phyloP scores from a whole-genome alignment of 2,888 invertebrate species.

The Nysson spinosus region DNA sequence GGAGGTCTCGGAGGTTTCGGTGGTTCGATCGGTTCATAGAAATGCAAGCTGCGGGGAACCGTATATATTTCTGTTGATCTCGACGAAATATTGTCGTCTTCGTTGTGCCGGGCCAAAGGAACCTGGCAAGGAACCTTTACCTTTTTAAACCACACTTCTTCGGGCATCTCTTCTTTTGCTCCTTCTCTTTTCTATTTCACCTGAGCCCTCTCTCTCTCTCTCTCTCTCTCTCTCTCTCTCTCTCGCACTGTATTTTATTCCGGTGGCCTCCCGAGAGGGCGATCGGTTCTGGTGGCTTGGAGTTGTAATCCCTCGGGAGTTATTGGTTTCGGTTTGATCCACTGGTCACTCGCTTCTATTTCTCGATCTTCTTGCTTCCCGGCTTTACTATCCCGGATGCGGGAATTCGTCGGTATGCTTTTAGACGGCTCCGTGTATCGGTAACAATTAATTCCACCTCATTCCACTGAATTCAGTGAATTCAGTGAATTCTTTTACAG shows the following conservation, averaged over 20 bases:
- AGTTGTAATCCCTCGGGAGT: constrained; percentile 72
- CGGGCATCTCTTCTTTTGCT: background rate
- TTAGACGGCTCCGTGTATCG: no score
- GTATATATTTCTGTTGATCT: constrained; percentile 16
- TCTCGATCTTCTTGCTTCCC: constrained; percentile 16
- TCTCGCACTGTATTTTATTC: no score
- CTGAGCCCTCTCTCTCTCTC: background rate
- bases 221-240: constrained; percentile 2
- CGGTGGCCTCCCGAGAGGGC: constrained; percentile 45
- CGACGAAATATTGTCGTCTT: constrained; percentile 39
- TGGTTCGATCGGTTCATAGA: no score
- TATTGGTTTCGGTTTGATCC: constrained; percentile 74
- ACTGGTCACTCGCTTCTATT: constrained; percentile 55
- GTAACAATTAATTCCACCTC: no score
- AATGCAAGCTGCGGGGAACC: no score
- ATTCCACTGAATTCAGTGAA: no score
- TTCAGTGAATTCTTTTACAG: no score
- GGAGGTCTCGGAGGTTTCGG: no score
- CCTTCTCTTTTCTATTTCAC: background rate
- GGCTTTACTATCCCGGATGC: background rate
- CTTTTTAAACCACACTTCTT: constrained; percentile 21
- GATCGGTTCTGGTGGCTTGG: constrained; percentile 59
- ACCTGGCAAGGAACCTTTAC: constrained; percentile 13
- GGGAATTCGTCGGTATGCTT: no score
- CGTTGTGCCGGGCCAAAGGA: constrained; percentile 21